These are phyloP conservation scores for Macrophya annulata DNA, from an alignment of 2,888 invertebrate species.

Conservation along the genomic window DNA sequence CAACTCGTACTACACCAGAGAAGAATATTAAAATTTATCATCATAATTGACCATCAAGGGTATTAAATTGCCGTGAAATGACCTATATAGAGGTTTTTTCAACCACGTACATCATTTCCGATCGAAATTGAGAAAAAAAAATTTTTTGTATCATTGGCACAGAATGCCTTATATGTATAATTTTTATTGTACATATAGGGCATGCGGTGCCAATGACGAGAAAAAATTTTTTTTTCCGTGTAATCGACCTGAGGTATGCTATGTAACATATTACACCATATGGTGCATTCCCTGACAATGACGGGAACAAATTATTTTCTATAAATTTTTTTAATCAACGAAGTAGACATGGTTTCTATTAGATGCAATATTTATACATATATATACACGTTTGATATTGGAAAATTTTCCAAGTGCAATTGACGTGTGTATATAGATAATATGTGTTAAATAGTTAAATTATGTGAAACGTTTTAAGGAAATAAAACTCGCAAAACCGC, in stretches of 20 bases:
- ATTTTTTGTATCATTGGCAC: not conserved
- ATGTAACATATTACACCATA: not conserved
- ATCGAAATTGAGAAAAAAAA: not conserved
- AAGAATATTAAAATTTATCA: too few relatives aligned
- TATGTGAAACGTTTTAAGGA: too few relatives aligned
- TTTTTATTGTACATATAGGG: not conserved
- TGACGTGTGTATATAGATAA: too few relatives aligned
- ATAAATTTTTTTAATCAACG: too few relatives aligned
- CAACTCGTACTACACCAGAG: not conserved
- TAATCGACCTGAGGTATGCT: not conserved
- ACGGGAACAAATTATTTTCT: not conserved
- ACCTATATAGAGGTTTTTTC: not conserved
- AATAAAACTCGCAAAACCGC: too few relatives aligned
- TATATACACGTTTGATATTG: too few relatives aligned
- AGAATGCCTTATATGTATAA: not conserved
- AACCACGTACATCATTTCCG: not conserved
- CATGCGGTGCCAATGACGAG: not conserved
- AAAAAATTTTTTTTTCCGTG: not conserved
- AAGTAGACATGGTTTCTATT: too few relatives aligned
- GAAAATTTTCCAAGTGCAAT: too few relatives aligned
- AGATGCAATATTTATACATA: too few relatives aligned
- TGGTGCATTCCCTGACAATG: not conserved
- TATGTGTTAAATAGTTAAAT: too few relatives aligned
- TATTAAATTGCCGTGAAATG: not conserved
- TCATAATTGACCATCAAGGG: not conserved